Percentiles rank a stretch among this genome's conserved stretches.
Evolutionary conservation across 2,888 invertebrate species (phyloP).

Genomic region (Morpho helenor): DNA sequence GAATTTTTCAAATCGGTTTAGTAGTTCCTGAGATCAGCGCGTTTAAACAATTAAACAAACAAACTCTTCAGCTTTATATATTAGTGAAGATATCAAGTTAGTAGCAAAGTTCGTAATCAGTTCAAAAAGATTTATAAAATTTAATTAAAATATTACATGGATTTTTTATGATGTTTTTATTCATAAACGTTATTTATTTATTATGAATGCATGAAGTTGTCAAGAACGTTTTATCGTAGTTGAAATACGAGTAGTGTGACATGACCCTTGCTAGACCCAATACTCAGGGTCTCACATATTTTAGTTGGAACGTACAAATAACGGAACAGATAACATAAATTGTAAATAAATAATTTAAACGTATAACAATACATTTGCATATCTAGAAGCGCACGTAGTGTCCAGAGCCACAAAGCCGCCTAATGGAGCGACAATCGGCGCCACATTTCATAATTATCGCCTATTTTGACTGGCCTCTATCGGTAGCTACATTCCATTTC

Average conservation of each 20-base stretch:
- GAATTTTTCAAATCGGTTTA: too few species aligned
- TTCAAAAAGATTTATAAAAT: too few species aligned
- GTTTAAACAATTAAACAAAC: too few species aligned
- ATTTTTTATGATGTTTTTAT: too few species aligned
- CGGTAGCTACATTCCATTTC: constrained; percentile 50
- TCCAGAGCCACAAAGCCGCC: constrained; percentile 59
- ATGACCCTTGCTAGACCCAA: neutral
- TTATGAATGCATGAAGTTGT: neutral
- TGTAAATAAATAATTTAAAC: constrained; percentile 29
- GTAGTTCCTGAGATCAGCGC: too few species aligned
- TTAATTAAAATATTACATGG: too few species aligned
- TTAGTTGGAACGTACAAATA: constrained; percentile 4
- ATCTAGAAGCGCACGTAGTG: constrained; percentile 54
- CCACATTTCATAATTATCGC: constrained; percentile 75
- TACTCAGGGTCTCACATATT: neutral
- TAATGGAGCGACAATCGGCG: constrained; percentile 72
- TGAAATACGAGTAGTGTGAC: neutral
- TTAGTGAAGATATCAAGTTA: too few species aligned
- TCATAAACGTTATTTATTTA: too few species aligned
- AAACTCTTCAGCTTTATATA: too few species aligned
- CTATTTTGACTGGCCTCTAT: constrained; percentile 73
- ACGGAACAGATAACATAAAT: constrained; percentile 16
- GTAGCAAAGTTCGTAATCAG: too few species aligned
- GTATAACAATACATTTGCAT: constrained; percentile 52
- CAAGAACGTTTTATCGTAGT: neutral